Evolutionary conservation across 2,888 invertebrate genomes (phyloP).

Genomic region (Protodeltote pygarga): DNA sequence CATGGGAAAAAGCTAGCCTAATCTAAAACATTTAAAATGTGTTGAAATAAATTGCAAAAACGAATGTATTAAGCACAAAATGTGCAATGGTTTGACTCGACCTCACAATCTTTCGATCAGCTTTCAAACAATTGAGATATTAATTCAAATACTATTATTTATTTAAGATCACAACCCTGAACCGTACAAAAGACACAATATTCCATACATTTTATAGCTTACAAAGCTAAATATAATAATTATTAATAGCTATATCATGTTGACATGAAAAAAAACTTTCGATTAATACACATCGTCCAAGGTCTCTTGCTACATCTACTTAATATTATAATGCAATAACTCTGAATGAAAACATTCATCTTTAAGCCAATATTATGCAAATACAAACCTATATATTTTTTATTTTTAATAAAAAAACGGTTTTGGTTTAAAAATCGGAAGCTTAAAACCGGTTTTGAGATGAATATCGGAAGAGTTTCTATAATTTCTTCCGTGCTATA

Average conservation of each 20-base stretch:
- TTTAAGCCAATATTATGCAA: slow-evolving; percentile 2
- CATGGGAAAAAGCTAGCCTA: too few species aligned
- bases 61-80: too few species aligned
- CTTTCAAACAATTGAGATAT: too few species aligned
- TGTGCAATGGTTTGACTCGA: too few species aligned
- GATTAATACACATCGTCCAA: slow-evolving; percentile 27
- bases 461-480: not conserved
- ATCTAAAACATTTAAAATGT: too few species aligned
- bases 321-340: slow-evolving; percentile 15
- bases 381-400: not conserved
- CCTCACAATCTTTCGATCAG: too few species aligned
- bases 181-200: too few species aligned
- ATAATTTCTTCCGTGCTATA: not conserved
- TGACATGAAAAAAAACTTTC: slow-evolving; percentile 31
- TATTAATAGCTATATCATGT: slow-evolving; percentile 22
- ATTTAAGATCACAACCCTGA: too few species aligned
- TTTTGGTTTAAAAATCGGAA: not conserved
- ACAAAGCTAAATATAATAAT: not conserved
- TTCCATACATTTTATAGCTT: not conserved
- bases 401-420: not conserved
- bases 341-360: slow-evolving; percentile 16
- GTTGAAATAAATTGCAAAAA: too few species aligned
- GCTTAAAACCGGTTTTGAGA: not conserved
- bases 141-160: too few species aligned
- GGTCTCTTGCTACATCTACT: slow-evolving; percentile 28